Conservation (phyloP, 2,113 vertebrate species). For the Petaurus breviceps region DNA sequence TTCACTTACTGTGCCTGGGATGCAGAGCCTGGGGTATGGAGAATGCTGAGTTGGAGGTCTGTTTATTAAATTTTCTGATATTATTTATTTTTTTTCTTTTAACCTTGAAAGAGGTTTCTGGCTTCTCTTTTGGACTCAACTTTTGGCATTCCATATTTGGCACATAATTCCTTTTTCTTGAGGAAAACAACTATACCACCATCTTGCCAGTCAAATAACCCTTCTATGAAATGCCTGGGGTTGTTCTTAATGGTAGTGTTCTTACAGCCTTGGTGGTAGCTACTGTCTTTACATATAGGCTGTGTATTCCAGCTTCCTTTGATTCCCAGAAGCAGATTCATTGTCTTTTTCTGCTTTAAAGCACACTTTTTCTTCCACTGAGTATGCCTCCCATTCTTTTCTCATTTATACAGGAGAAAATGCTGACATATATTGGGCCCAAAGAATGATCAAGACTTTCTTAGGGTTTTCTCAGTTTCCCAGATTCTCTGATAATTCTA, state of each 20-base stretch:
- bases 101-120: no score
- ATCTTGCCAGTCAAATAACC: background rate
- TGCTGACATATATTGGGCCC: background rate
- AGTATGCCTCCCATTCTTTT: background rate
- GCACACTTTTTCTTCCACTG: no score
- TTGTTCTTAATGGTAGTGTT: background rate
- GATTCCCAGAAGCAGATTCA: background rate
- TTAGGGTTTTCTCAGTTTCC: background rate
- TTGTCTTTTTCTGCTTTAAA: background rate
- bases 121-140: background rate
- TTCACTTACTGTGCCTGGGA: no score
- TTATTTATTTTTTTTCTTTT: no score
- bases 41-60: no score
- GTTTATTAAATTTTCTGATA: no score
- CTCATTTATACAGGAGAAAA: background rate
- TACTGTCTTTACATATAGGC: background rate
- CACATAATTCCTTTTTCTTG: background rate
- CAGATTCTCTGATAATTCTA: background rate
- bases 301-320: background rate
- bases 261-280: background rate
- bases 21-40: no score
- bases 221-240: background rate
- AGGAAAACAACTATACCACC: background rate
- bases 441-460: background rate
- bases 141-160: background rate